Conservation (phyloP, 2,888 invertebrate genomes). For the Cheilosia vulpina region DNA sequence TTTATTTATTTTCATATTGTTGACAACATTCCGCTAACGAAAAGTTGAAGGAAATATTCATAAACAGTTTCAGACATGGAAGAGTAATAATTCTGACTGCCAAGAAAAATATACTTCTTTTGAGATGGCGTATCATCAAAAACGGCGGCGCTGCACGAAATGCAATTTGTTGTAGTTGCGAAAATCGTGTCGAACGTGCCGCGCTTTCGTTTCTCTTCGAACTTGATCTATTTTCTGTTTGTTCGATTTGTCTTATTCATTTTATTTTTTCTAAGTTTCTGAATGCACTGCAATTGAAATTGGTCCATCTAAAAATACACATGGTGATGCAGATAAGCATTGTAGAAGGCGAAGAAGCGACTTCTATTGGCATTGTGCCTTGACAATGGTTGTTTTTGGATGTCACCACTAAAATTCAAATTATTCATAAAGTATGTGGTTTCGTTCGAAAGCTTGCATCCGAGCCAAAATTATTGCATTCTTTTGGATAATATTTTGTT, state of each 20-base stretch:
- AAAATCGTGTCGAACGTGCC: background rate
- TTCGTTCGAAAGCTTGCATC: background rate
- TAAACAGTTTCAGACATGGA: slow-evolving; percentile 25
- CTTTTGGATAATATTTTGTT: background rate
- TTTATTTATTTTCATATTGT: slow-evolving; percentile 22
- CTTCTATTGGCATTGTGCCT: slow-evolving; percentile 41
- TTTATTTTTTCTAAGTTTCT: background rate
- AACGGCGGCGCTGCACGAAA: background rate
- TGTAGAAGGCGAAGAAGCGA: background rate
- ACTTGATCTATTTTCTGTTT: slow-evolving; percentile 12
- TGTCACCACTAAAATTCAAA: slow-evolving; percentile 51
- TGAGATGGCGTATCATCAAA: slow-evolving; percentile 12
- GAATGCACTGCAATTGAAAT: slow-evolving; percentile 2
- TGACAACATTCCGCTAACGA: slow-evolving; percentile 13
- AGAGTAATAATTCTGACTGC: slow-evolving; percentile 24
- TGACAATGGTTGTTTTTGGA: slow-evolving; percentile 60
- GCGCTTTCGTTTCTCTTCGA: background rate
- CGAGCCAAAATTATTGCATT: slow-evolving; percentile 19
- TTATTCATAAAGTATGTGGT: slow-evolving; percentile 37
- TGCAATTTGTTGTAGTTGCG: background rate
- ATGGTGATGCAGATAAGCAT: background rate
- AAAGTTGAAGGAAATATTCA: slow-evolving; percentile 6
- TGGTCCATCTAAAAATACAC: background rate
- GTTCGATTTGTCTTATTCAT: no score
- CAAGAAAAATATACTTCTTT: slow-evolving; percentile 40